Base-by-base conservation (phyloP, 2,797 vertebrate species). In the Margarornis squamiger region DNA sequence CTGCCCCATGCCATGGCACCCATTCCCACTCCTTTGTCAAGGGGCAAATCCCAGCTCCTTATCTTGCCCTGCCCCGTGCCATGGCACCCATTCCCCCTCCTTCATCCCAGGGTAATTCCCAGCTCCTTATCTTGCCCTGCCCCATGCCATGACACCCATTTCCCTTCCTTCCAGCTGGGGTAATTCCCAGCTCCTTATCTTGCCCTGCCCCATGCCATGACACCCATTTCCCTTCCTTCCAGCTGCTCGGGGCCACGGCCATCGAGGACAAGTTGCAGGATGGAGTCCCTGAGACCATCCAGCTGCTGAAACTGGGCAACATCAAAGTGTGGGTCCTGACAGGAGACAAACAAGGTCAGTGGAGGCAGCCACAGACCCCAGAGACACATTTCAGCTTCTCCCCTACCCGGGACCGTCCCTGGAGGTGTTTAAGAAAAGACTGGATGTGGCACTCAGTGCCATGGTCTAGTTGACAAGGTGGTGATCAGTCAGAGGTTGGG, bases 241-340 rank as follows among this genome's bases (percentile, higher is more conserved):
- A 99, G 99, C 97, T 99, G 71, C 96, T 99, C 12, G 99, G 99
- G 21, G 99, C 98, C 95, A 99, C 99, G 0, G 99, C 99, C 72
- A 99, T 99, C 1, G 99, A 99, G 95, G 99, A 99, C 96, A 98
- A 98, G 67, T 97, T 99, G 46, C 99, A 99, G 87, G 98, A 99
- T 0, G 98, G 98, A 2, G 99, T 99, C 51, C 98, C 98, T 0
- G 98, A 99, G 92, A 99, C 99, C 62, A 99, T 99, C 92, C 91
- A 97, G 65, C 96, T 98, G 36, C 98, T 99, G 76, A 98, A 98
- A 95, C 96, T 98, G 88, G 98, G 98, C 41, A 98, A 99, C 45
- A 96, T 99, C 79, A 99, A 99, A 97, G 97, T 99, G 52, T 99
- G 99, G 99, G 98, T 99, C 59, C 97, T 99, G 76, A 99, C 99